Conservation (phyloP, 2,113 vertebrate species). For the Labeo catla region DNA sequence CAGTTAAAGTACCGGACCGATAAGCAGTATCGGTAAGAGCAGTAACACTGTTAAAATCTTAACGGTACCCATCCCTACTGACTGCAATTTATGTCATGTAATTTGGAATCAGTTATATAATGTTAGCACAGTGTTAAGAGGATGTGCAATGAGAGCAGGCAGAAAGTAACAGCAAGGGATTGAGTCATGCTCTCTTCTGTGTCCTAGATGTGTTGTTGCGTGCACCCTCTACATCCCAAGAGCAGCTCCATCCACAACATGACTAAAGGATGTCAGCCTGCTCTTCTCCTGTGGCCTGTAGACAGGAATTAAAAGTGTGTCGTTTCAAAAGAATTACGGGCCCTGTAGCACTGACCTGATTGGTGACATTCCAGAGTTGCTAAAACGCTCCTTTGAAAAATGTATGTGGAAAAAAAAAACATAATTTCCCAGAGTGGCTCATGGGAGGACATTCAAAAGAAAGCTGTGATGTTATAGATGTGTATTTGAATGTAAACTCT, state of each 20-base stretch:
- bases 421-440: neutral
- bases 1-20: too few relatives aligned
- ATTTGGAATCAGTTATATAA: neutral
- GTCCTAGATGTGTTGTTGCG: conserved; percentile 60
- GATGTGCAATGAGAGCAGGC: neutral
- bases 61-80: too few relatives aligned
- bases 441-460: conserved; percentile 40
- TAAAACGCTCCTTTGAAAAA: conserved; percentile 52
- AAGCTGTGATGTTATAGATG: neutral
- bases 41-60: too few relatives aligned
- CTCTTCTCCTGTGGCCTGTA: conserved; percentile 64
- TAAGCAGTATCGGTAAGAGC: too few relatives aligned
- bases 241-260: conserved; percentile 65
- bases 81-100: too few relatives aligned
- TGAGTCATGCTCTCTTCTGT: conserved; percentile 54
- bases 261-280: conserved; percentile 64
- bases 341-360: conserved; percentile 62
- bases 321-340: conserved; percentile 62
- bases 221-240: conserved; percentile 54
- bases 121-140: conserved; percentile 1
- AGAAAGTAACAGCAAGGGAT: conserved; percentile 57
- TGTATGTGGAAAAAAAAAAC: conserved; percentile 6
- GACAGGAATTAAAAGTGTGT: conserved; percentile 68
- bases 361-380: conserved; percentile 57
- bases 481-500: conserved; percentile 3